These are phyloP conservation scores for Sitta europaea DNA, from an alignment of 2,113 vertebrate genomes.

Conservation along the genomic window DNA sequence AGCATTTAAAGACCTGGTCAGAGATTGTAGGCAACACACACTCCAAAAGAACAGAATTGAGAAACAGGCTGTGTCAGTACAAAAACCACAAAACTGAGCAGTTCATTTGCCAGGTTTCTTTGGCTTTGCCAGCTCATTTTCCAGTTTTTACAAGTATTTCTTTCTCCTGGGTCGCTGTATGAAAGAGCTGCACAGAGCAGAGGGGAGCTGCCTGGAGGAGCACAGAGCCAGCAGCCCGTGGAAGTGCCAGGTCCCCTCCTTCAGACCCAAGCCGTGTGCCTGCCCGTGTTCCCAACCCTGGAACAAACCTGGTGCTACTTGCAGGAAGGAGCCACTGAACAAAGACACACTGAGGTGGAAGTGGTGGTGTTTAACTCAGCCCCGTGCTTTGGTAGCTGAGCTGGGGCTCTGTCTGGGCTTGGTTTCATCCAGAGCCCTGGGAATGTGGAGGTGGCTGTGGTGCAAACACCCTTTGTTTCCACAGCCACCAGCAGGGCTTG, in stretches of 20 bases:
- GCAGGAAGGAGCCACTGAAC: background rate
- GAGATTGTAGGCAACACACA: background rate
- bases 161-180: background rate
- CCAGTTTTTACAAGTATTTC: background rate
- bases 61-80: background rate
- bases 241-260: background rate
- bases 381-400: background rate
- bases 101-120: background rate
- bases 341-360: background rate
- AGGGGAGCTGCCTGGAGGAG: background rate
- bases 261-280: accelerated
- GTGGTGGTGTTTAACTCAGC: background rate
- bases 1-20: background rate
- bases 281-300: background rate
- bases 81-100: background rate
- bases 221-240: accelerated
- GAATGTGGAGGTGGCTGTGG: accelerated
- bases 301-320: background rate
- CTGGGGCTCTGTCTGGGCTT: background rate
- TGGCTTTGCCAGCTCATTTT: slow-evolving; percentile 12
- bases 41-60: background rate
- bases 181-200: background rate
- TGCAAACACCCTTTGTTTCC: background rate
- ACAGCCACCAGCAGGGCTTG: accelerated
- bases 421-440: accelerated